Base-by-base conservation (phyloP, 2,113 vertebrate genomes). In the Strigops habroptila region DNA sequence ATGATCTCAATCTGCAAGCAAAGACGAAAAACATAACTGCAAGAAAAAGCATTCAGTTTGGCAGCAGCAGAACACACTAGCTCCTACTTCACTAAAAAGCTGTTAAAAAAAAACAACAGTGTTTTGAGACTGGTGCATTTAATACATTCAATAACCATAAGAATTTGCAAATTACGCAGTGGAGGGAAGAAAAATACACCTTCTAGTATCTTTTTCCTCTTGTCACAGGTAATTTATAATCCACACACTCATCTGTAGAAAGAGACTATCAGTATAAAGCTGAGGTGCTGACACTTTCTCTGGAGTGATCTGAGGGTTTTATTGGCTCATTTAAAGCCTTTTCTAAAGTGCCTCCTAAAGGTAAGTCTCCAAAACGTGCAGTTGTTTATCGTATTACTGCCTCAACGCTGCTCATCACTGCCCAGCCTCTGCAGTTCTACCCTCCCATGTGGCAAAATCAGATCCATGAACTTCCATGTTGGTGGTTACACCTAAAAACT, bases 341-440 rank as follows among this genome's bases (percentile, higher is more conserved):
- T 77, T 46, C 22, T 2, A 13, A 79, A 75, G 27, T 43, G 70
- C 33, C 31, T 44, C 39, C 44, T 67, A 3, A 81, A 78, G 31
- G 35, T 3, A 63, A 44, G 63, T 12, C 13, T 13, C 1, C 1
- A 41, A 87, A 68, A 63, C 0, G 10, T 43, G 33, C 21, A 37
- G 18, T 16, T 59, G 18, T 79, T 69, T 44, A 18, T 82, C 16
- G 18, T 27, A 22, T 30, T n/a, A 25, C 62, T 22, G 37, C 57
- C 84, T 82, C 48, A 82, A 75, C 75, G 33, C 28, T 24, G 25
- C 35, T 49, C 23, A 37, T 17, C 8, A 12, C 35, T 49, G 57
- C 35, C 44, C 82, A 69, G 75, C n/a, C 76, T 62, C 65, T 60
- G 75, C 75, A 65, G 35, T 35, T 74, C 63, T 75, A 51, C 74